Evolutionary conservation across 2,113 vertebrate species (phyloP), one percentile per base, ranked within the genome.

Genomic region (Triplophysa siluroides): DNA sequence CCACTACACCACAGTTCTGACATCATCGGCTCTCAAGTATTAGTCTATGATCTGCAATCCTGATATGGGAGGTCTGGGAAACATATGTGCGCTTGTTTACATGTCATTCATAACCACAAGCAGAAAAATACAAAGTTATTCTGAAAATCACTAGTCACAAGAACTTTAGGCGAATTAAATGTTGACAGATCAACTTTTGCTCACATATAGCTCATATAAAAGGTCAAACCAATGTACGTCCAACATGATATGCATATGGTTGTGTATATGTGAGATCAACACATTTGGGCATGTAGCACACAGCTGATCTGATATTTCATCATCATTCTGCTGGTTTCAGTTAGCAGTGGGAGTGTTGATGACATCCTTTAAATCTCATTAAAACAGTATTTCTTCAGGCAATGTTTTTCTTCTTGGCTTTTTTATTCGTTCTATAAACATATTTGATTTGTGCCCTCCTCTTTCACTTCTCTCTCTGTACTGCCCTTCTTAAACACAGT

Each of bases 291-390:
- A 19, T 19, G 61, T 11, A 64, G 24, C 58, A 26, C 67, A 78
- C 74, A 81, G 74, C 68, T 78, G 83, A 33, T 29, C 29, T 29
- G 29, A 10, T 60, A 33, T 78, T 52, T 52, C 19, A 16, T 58
- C 70, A 33, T 78, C 75, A 68, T 75, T 41, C 33, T 81, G 61
- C 78, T 78, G 76, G 61, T 78, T 78, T 70, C 41, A 66, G 74
- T 81, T 79, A 74, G 23, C 75, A 62, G 8, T 21, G 61, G 83
- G 83, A 84, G 81, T 84, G 63, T 76, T 70, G 76, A 78, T 54
- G 70, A 76, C 21, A 23, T 78, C 33, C 21, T 70, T 38, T 16
- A 64, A 80, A 73, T 10, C 12, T 41, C 58, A 3, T 60, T 21
- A 24, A 60, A 54, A 47, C 41, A 2, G 56, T 9, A 0, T 4